These are phyloP conservation scores for Pantelozetes paolii DNA, from an alignment of 2,888 invertebrate genomes.

Conservation along the genomic window DNA sequence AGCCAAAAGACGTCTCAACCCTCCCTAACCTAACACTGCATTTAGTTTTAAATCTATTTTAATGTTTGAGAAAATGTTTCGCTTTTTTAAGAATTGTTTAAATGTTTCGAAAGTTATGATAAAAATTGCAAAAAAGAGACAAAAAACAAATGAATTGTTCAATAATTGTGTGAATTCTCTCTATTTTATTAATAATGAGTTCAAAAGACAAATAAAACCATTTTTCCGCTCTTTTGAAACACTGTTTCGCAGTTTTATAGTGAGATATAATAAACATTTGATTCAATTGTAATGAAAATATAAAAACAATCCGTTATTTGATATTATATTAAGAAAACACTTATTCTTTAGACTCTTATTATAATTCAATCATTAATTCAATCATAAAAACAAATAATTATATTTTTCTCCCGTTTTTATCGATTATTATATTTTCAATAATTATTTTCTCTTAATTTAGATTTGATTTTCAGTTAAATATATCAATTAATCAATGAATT, in stretches of 20 bases:
- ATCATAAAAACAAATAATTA: background rate
- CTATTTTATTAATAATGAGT: background rate
- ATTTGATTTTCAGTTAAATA: background rate
- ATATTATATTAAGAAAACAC: background rate
- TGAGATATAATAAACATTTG: background rate
- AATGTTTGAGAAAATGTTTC: background rate
- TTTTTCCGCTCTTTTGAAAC: background rate
- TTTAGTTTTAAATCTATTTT: background rate
- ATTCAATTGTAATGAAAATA: background rate
- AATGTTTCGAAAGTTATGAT: background rate
- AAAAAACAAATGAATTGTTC: background rate
- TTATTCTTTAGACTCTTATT: background rate
- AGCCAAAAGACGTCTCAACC: conserved; percentile 21
- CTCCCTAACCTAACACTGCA: background rate
- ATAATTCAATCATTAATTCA: background rate
- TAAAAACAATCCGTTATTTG: background rate
- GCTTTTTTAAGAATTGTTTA: background rate
- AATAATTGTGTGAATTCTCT: conserved; percentile 3
- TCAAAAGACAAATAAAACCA: background rate
- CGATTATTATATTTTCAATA: background rate
- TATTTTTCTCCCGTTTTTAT: background rate
- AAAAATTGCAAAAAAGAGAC: too few species aligned
- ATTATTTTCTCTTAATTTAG: background rate
- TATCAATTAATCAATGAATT: background rate
- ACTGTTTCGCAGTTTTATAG: background rate